phyloP scores from a whole-genome alignment of 2,888 invertebrate species.

The Clusia tigrina region DNA sequence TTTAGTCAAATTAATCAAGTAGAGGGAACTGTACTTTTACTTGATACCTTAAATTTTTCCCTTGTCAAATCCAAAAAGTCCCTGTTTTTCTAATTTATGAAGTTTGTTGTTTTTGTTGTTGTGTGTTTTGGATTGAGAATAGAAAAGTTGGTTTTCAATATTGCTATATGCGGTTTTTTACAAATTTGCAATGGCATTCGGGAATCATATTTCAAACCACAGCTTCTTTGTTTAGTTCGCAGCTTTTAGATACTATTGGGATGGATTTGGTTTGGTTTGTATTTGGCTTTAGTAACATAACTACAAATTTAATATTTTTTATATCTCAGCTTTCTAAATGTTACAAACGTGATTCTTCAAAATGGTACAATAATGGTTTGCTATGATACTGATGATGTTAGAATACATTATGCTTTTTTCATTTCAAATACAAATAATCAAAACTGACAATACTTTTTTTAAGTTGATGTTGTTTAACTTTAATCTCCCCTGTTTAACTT shows the following conservation, averaged over 20 bases:
- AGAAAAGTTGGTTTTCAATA: neutral
- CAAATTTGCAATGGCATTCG: too few relatives aligned
- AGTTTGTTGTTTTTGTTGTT: neutral
- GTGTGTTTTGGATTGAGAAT: neutral
- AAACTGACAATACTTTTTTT: neutral
- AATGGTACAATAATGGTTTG: neutral
- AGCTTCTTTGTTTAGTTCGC: too few relatives aligned
- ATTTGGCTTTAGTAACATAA: too few relatives aligned
- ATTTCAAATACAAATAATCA: neutral
- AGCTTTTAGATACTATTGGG: too few relatives aligned
- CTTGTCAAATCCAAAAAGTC: neutral
- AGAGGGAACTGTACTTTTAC: neutral
- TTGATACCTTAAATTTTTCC: neutral
- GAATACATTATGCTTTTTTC: neutral
- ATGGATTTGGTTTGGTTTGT: too few relatives aligned
- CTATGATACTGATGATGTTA: neutral
- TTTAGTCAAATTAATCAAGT: too few relatives aligned
- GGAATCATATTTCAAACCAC: too few relatives aligned
- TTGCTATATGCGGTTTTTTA: neutral
- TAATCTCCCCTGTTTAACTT: neutral
- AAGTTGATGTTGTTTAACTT: neutral
- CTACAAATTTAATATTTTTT: neutral
- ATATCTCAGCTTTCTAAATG: neutral
- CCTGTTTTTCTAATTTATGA: neutral
- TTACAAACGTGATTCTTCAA: neutral